These are phyloP conservation scores for Thinocorus orbignyianus DNA, from an alignment of 2,113 vertebrate genomes.

Conservation along the genomic window DNA sequence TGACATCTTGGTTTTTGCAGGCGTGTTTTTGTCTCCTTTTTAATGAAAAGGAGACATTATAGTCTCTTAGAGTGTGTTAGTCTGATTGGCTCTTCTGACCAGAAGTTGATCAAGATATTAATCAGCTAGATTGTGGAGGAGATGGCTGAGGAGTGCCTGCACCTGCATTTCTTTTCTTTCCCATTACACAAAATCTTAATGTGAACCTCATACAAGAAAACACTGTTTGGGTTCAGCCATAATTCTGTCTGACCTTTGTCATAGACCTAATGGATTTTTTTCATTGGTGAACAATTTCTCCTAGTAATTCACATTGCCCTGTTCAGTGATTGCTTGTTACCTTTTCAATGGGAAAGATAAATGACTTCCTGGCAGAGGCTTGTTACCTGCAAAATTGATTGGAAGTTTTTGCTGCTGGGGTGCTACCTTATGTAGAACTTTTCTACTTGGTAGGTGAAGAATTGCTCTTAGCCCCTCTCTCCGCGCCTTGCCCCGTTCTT, in stretches of 20 bases:
- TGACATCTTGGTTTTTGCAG: background rate
- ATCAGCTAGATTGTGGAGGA: background rate
- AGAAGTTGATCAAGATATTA: background rate
- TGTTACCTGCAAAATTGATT: constrained; percentile 50
- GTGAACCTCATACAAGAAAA: constrained; percentile 4
- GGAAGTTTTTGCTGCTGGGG: constrained; percentile 43
- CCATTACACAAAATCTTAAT: constrained; percentile 11
- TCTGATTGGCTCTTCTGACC: background rate
- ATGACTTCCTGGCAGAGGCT: constrained; percentile 19
- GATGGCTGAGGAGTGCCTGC: background rate
- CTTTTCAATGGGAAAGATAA: constrained; percentile 49
- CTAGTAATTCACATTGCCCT: constrained; percentile 21
- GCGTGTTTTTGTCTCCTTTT: background rate
- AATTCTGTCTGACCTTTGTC: constrained; percentile 62
- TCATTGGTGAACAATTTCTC: constrained; percentile 39
- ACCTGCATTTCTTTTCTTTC: background rate
- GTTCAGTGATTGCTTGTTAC: constrained; percentile 26
- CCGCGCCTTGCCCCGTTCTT: too few relatives aligned
- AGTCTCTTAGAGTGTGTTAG: background rate
- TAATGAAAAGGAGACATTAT: background rate
- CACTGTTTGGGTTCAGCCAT: constrained; percentile 49
- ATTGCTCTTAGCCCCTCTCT: too few relatives aligned
- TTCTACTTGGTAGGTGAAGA: background rate
- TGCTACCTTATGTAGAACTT: constrained; percentile 21
- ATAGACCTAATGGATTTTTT: constrained; percentile 53